Evolutionary conservation across 2,888 invertebrate genomes (phyloP), one percentile per base, ranked within the genome.

Genomic region (Drosophila demipolita): DNA sequence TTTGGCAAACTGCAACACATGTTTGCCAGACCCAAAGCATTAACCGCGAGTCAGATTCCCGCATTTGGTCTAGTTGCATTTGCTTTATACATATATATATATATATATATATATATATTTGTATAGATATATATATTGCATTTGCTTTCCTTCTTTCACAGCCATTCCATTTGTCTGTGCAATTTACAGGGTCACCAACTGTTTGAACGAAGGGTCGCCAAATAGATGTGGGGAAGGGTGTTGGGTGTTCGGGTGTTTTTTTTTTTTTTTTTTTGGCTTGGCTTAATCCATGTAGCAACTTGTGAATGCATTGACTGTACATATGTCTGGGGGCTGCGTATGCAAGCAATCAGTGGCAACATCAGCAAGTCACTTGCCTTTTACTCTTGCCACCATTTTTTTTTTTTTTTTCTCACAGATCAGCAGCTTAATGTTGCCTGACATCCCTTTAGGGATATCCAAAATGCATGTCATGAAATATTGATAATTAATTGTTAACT

Each of bases 1-100:
- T 64, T 73, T 64, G 50, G 59, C 52, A 63, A 73, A 63, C 50
- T 63, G 53, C 50, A 63, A 80, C 80, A 80, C 75, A 65, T 78
- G 75, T 75, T 70, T 32, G 15, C 59, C 59, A 40, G 62, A 52
- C 54, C 54, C 35, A 38, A 53, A 42, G n/a, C 40, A 42, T 49
- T 45, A 58, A 62, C 66, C 59, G 17, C 71, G 70, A 26, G 23
- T 29, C 35, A 26, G 15, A 8, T 40, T 23, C 50, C 50, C 35
- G 50, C 67, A 32, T 9, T 57, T 57, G n/a, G 11, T 36, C 36
- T 17, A 38, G 17, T 23, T 61, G 32, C 36, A 38, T 52, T 50
- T 23, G 17, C 20, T 32, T 35, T 69, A 50, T 33, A 57, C 35
- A 52, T 32, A 17, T 20, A 20, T 7, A 45, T 12, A 20, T 7